These are phyloP conservation scores for Rhingia rostrata DNA, from an alignment of 2,888 invertebrate species.

Conservation along the genomic window DNA sequence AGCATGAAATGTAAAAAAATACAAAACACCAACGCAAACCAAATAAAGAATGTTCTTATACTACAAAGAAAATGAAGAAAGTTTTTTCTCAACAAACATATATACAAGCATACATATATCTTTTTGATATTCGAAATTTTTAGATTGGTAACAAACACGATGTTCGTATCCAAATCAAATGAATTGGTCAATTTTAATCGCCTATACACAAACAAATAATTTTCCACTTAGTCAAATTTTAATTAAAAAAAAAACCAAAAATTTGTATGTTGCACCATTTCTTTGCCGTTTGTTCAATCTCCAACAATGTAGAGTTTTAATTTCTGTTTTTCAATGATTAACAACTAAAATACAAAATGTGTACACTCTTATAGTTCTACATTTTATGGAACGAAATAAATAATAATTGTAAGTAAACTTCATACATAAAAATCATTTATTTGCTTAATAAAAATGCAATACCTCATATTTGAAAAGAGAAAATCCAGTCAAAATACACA, in stretches of 20 bases:
- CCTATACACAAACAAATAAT: conserved; percentile 20
- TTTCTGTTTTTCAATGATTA: conserved; percentile 26
- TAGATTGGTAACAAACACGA: conserved; percentile 27
- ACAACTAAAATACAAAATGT: background rate
- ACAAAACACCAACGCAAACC: conserved; percentile 9
- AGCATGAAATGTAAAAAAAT: conserved; percentile 1
- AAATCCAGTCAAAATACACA: conserved; percentile 17
- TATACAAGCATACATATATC: conserved; percentile 21
- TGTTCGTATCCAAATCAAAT: conserved; percentile 44
- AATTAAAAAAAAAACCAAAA: background rate
- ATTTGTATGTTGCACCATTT: background rate
- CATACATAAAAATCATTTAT: conserved; percentile 32
- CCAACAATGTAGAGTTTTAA: conserved; percentile 33
- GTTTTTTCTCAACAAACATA: background rate
- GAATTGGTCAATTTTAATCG: conserved; percentile 70
- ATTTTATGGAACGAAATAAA: conserved; percentile 35
- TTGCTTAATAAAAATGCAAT: conserved; percentile 57
- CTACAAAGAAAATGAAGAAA: background rate
- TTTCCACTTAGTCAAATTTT: conserved; percentile 17
- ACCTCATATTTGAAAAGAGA: conserved; percentile 66
- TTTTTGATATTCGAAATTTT: conserved; percentile 57
- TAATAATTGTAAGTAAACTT: conserved; percentile 28
- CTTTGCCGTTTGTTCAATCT: background rate
- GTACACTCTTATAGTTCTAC: conserved; percentile 34
- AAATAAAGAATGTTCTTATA: background rate